Base-by-base conservation (phyloP, 1,140 invertebrate species). In the Calephelis virginiensis region DNA sequence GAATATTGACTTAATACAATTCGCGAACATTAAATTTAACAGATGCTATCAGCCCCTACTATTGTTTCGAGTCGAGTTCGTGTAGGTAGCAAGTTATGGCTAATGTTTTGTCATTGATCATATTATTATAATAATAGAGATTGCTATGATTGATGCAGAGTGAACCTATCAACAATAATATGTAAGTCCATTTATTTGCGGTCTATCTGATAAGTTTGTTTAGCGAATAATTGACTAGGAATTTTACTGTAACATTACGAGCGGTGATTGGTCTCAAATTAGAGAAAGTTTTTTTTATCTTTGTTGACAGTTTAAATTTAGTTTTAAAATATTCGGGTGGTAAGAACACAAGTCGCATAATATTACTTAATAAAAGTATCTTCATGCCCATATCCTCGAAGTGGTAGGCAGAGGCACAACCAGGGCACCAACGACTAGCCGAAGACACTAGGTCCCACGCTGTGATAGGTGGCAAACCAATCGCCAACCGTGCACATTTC, bases 11-110 rank as follows among this genome's bases (percentile, higher is more conserved):
- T 70, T 59, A 59, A 67, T 63, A 70, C 69, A 68, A 69, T 74
- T 78, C 70, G 70, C 74, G 50, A 70, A 59, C 70, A 49, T 71
- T 78, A 65, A 70, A 77, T 76, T 61, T 37, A 56, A 67, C 49
- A 64, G 63, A 62, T 72, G 69, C 38, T 74, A 77, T 80, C 73
- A n/a, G 17, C 46, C 28, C 37, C 28, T 77, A 79, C 73, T 60
- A 79, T 61, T 59, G 53, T 49, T 73, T 74, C 71, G 70, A 68
- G 14, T 14, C 50, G 17, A 56, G 38, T 49, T 66, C 46, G 48
- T 37, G 56, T 61, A 60, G 56, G 45, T 47, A 60, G 48, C 40
- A 14, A n/a, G 40, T 38, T 10, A 53, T 61, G 59, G 14, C 17
- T 56, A 28, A 56, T 56, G 50, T 56, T 56, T 56, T 56, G 14